Evolutionary conservation across 2,797 vertebrate genomes (phyloP).

Genomic region (Gastrophryne carolinensis): DNA sequence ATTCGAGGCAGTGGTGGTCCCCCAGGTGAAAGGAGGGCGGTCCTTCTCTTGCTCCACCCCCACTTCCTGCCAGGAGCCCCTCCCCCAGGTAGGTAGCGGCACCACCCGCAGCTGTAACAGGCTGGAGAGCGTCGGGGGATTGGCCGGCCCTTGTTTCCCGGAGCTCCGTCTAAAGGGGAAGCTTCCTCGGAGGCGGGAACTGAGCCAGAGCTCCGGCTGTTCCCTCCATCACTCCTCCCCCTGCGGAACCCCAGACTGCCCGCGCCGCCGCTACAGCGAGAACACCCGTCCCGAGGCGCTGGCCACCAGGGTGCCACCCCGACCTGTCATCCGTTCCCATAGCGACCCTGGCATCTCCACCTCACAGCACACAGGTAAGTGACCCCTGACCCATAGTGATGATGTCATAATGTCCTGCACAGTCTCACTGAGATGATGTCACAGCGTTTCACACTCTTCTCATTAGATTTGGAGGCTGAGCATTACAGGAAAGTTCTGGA

Average conservation of each 20-base stretch:
- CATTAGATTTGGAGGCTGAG: constrained; percentile 66
- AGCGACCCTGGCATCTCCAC: constrained; percentile 86
- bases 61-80: constrained; percentile 65
- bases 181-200: constrained; percentile 48
- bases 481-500: constrained; percentile 69
- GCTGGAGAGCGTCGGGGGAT: constrained; percentile 73
- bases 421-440: not conserved
- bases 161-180: constrained; percentile 68
- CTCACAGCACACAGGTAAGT: constrained; percentile 69
- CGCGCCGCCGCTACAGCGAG: constrained; percentile 58
- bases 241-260: constrained; percentile 44
- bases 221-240: constrained; percentile 56
- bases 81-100: constrained; percentile 58
- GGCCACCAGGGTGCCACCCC: constrained; percentile 50
- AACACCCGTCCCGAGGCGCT: constrained; percentile 61
- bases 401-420: not conserved
- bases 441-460: not conserved
- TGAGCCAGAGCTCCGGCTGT: constrained; percentile 62
- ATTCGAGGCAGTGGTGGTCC: constrained; percentile 71
- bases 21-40: constrained; percentile 80
- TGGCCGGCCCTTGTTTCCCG: constrained; percentile 66
- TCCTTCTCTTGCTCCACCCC: constrained; percentile 93
- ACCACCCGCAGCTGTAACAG: constrained; percentile 89
- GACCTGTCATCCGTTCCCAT: constrained; percentile 80
- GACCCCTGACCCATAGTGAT: not conserved